Base-by-base conservation (phyloP, 2,797 vertebrate genomes). In the Sorex maritimensis region DNA sequence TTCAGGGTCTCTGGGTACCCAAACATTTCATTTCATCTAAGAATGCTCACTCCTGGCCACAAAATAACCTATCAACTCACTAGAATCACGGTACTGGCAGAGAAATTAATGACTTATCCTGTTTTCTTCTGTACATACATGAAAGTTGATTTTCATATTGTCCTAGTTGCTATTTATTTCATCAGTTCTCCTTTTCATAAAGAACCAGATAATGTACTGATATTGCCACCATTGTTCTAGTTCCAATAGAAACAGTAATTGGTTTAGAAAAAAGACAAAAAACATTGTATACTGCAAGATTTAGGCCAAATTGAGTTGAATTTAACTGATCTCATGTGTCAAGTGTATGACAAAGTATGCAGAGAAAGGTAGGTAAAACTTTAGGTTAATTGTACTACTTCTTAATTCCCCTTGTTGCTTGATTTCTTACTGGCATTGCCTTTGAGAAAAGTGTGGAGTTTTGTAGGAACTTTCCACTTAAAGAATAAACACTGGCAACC, bases 401-500 rank as follows among this genome's bases (percentile, higher is more conserved):
- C 23, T 61, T 61, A 34, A 41, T 2, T 69, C 81, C 0, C 6
- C 74, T 81, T 67, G 49, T 69, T 95, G 14, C 12, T 58, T 67
- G 67, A 49, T 49, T 89, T 85, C n/a, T 8, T 0, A 74, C 69
- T 44, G 41, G 2, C 19, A 49, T 63, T 93, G 86, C 55, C 69
- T 72, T 7, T 65, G 69, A 86, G 28, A 34, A 34, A 34, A 34
- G 34, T 34, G 34, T 34, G 34, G 17, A 85, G 30, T 81, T 68
- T 72, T 77, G 19, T 12, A 61, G 44, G 15, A 82, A 71, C 38
- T 68, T 71, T 85, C 12, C 3, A 68, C 10, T 78, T 81, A 74
- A 74, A 90, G 41, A 83, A 77, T 69, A 87, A 94, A 81, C 34
- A 67, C 28, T 34, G 82, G 34, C 90, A 85, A 34, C 13, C 61